phyloP scores from a whole-genome alignment of 2,888 invertebrate species.

The Anagyrus pseudococci region DNA sequence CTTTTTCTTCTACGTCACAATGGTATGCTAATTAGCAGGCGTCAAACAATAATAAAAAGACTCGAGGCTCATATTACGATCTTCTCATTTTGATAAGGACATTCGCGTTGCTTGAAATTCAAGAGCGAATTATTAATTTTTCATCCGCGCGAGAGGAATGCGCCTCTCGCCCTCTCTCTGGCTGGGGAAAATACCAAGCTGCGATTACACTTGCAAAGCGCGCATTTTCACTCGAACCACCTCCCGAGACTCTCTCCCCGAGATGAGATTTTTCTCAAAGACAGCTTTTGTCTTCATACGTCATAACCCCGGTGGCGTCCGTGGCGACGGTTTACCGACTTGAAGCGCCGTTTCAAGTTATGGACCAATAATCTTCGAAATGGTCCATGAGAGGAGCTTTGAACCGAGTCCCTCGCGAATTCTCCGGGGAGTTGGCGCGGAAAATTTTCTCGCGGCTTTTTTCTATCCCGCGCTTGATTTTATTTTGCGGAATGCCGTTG shows the following conservation, averaged over 20 bases:
- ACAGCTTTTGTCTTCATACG: conserved; percentile 33
- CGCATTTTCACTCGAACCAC: no score
- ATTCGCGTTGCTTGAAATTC: neutral
- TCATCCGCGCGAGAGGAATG: conserved; percentile 3
- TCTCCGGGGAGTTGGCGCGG: no score
- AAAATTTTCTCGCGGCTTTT: no score
- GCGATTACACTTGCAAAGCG: conserved; percentile 28
- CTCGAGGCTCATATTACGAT: no score
- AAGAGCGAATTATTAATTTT: conserved; percentile 26
- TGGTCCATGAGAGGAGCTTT: no score
- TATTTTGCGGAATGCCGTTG: no score
- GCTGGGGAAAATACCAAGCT: neutral
- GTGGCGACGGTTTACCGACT: conserved; percentile 40
- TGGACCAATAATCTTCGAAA: conserved; percentile 45
- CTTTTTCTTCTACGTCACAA: no score
- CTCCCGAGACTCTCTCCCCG: neutral
- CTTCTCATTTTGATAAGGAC: neutral
- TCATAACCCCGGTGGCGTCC: no score
- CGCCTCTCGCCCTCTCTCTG: no score
- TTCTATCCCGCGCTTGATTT: no score
- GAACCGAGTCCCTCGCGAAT: no score
- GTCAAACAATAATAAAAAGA: neutral
- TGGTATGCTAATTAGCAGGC: conserved; percentile 6
- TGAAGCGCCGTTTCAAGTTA: conserved; percentile 46
- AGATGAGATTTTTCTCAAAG: conserved; percentile 15